Evolutionary conservation across 2,113 vertebrate species (phyloP), one percentile per base, ranked within the genome.

Genomic region (Ceyx margarethae): DNA sequence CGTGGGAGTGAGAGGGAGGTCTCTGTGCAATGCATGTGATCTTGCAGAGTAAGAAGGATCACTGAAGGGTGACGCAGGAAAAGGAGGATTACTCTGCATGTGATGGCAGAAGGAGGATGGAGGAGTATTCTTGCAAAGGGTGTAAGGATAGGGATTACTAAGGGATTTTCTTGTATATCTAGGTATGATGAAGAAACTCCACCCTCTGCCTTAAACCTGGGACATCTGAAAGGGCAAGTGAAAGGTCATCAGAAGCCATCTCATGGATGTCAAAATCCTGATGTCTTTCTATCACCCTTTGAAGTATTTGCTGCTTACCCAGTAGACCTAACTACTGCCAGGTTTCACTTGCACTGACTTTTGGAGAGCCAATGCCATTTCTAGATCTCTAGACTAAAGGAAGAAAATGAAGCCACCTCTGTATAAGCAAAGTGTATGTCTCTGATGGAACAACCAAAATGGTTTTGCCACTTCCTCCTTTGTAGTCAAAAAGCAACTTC

Each of bases 11-110:
- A 82, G 82, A 60, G 33, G 73, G 28, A 88, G 57, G 53, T 35
- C 28, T 86, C 20, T 15, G 13, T 37, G 26, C 72, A 71, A 14
- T 1, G 31, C 86, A 35, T 53, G 87, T 89, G 94, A 77, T 81
- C 86, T 69, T 74, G 78, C 45, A 23, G 48, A 83, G 29, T 82
- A 93, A 95, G 92, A 82, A 91, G 90, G 90, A 94, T 96, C 92
- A 61, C 73, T 3, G 45, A 89, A 90, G 22, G 75, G 85, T 96
- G 94, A 94, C 62, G 61, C 60, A 35, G 85, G 72, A n/a, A 54
- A 82, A 85, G n/a, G 50, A 53, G 92, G 92, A 91, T 96, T 95
- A 95, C 62, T 65, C 81, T 25, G 43, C 56, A n/a, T 46, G 94
- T 96, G 94, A 94, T 75, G 50, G 87, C 89, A 87, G 92, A n/a